These are phyloP conservation scores for Ophonus ardosiacus DNA, from an alignment of 2,888 invertebrate species.

Conservation along the genomic window DNA sequence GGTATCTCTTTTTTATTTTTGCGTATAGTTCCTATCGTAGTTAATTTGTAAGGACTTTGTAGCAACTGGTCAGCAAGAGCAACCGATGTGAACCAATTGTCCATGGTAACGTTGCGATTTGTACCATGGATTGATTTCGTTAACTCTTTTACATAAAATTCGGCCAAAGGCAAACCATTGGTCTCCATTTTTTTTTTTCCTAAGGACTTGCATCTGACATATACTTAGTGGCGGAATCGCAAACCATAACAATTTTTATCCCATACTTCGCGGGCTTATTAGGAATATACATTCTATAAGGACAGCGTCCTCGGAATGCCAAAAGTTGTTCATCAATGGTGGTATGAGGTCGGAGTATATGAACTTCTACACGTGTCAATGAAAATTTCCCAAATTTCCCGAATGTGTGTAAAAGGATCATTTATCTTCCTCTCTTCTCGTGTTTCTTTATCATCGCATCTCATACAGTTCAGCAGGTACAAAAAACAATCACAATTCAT, in stretches of 20 bases:
- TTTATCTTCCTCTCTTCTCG: constrained; percentile 66
- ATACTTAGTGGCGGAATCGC: constrained; percentile 69
- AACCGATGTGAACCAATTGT: constrained; percentile 72
- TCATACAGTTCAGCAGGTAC: constrained; percentile 67
- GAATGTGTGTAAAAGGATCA: constrained; percentile 65
- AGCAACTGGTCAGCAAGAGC: constrained; percentile 69
- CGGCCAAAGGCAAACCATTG: constrained; percentile 65
- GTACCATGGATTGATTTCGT: constrained; percentile 68
- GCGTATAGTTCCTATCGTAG: constrained; percentile 70
- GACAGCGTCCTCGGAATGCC: constrained; percentile 67
- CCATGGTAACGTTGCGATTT: constrained; percentile 68
- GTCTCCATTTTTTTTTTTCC: constrained; percentile 68
- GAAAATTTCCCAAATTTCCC: constrained; percentile 67
- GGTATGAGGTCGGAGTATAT: constrained; percentile 66
- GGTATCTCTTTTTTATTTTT: constrained; percentile 71
- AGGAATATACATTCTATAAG: constrained; percentile 70
- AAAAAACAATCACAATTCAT: constrained; percentile 67
- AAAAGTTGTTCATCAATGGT: constrained; percentile 70
- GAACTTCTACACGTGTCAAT: constrained; percentile 65
- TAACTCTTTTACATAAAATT: constrained; percentile 68
- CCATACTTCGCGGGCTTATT: constrained; percentile 71
- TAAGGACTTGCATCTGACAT: constrained; percentile 70
- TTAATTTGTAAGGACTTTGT: constrained; percentile 70
- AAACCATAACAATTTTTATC: constrained; percentile 70
- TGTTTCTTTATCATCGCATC: constrained; percentile 67